These are phyloP conservation scores for Scaptomyza reducta DNA, from an alignment of 2,888 invertebrate genomes.

Conservation along the genomic window DNA sequence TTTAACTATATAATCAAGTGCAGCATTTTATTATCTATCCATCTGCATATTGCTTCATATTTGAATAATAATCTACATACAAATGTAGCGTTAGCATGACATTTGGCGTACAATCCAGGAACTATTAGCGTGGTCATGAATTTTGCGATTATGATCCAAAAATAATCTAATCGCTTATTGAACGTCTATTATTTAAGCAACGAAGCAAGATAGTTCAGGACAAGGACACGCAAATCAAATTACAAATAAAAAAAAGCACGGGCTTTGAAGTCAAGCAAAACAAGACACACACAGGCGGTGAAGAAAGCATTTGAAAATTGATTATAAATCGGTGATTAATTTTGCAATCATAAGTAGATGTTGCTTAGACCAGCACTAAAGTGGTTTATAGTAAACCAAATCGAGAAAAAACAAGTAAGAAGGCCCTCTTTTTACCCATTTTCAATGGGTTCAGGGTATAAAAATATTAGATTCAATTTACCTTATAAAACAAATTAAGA, in stretches of 20 bases:
- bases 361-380: not conserved
- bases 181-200: conserved; percentile 2
- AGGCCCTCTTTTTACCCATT: too few relatives aligned
- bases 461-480: too few relatives aligned
- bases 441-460: too few relatives aligned
- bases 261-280: too few relatives aligned
- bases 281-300: too few relatives aligned
- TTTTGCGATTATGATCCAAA: not conserved
- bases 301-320: too few relatives aligned
- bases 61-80: not conserved
- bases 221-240: not conserved
- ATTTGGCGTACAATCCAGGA: not conserved
- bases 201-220: not conserved
- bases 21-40: not conserved
- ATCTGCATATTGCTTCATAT: not conserved
- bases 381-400: not conserved
- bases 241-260: not conserved
- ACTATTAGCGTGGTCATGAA: not conserved
- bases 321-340: too few relatives aligned
- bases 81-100: not conserved
- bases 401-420: too few relatives aligned
- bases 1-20: not conserved
- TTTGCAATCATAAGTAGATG: too few relatives aligned
- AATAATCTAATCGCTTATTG: conserved; percentile 2
- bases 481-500: too few relatives aligned